Conservation (phyloP, 2,888 invertebrate species). For the Iselma pallidipennis region DNA sequence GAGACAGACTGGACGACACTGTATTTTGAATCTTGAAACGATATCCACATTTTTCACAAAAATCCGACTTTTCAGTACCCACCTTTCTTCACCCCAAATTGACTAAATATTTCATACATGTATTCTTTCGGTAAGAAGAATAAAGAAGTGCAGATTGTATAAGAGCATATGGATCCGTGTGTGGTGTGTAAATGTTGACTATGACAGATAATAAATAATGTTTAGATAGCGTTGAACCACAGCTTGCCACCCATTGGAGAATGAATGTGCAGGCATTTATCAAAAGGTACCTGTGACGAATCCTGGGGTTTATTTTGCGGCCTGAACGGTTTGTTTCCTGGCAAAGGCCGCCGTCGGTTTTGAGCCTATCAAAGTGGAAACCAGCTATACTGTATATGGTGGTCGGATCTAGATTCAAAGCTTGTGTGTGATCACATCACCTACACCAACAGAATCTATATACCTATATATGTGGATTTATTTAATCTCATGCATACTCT, state of each 20-base stretch:
- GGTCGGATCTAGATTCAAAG: too few relatives aligned
- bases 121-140: neutral
- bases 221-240: slow-evolving; percentile 18
- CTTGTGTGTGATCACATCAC: too few relatives aligned
- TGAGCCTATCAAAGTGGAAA: slow-evolving; percentile 39
- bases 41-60: too few relatives aligned
- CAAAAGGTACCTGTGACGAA: slow-evolving; percentile 32
- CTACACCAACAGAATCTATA: too few relatives aligned
- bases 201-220: slow-evolving; percentile 22
- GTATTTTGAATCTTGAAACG: too few relatives aligned
- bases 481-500: slow-evolving; percentile 37
- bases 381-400: too few relatives aligned
- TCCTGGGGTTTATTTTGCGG: slow-evolving; percentile 37
- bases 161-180: slow-evolving; percentile 11
- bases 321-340: slow-evolving; percentile 35
- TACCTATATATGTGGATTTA: slow-evolving; percentile 34
- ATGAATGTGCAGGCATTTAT: slow-evolving; percentile 26
- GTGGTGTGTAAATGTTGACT: slow-evolving; percentile 13
- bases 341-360: slow-evolving; percentile 30
- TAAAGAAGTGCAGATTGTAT: neutral
- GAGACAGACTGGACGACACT: too few relatives aligned
- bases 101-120: neutral
- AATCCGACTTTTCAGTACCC: too few relatives aligned
- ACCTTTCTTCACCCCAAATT: too few relatives aligned
- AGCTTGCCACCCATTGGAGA: slow-evolving; percentile 15